Evolutionary conservation across 2,797 vertebrate genomes (phyloP), one percentile per base, ranked within the genome.

Genomic region (Lycodopsis pacificus): DNA sequence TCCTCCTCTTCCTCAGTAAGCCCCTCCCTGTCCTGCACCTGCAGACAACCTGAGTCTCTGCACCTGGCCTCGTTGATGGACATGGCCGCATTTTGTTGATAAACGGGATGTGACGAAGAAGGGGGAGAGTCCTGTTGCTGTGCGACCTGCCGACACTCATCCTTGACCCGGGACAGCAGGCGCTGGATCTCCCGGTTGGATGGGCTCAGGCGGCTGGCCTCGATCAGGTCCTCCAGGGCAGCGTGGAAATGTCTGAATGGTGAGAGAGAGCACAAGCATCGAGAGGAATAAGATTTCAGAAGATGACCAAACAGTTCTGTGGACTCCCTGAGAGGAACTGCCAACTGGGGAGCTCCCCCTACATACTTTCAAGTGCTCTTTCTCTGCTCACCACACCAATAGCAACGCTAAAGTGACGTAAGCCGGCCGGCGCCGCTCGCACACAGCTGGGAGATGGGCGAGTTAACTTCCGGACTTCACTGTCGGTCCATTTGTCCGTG

Each of bases 171-270:
- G 88, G 97, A 86, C 87, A 99, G 94, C 80, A 99, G 96, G 56
- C 98, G 95, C 93, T 98, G 97, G 92, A 99, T 99, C 94, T 99
- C 98, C 25, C 98, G 95, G 94, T 98, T 99, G 91, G 97, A 97
- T 15, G 98, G 98, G 81, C 97, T 98, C 48, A 98, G 95, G 74
- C 95, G 96, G 90, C 97, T 95, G 89, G 98, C 98, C 92, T 99
- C 98, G 17, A 96, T 97, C 94, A 99, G 95, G 93, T 99, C 98
- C 93, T 99, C 97, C 91, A 99, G 94, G 44, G 98, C 98, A 84
- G 96, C 96, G 70, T 97, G 95, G 91, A 98, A 99, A 94, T 98
- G 97, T 93, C 98, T 99, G 95, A 76, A 93, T 77, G 73, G 89
- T 6, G 57, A 54, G n/a, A 57, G 15, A 44, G 42, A 22, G 46